A percentile compares a stretch with the other conserved stretches of the same genome.
Conservation (phyloP, 2,797 vertebrate genomes). For the Muscicapa striata region DNA sequence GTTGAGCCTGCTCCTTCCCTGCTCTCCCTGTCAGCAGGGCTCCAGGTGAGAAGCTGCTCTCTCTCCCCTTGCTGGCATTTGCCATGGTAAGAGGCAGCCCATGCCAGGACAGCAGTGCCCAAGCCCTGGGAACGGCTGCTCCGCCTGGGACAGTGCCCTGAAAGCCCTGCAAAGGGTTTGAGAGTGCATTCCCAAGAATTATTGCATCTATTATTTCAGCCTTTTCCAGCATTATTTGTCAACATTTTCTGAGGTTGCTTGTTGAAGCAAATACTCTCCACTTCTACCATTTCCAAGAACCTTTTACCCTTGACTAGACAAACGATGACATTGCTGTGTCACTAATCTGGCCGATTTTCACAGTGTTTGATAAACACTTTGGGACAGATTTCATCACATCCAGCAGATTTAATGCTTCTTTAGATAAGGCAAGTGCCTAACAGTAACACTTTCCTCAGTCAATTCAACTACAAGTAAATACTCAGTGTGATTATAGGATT, state of each 20-base stretch:
- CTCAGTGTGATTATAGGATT: constrained; percentile 57
- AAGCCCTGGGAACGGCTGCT: neutral
- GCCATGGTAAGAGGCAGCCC: rapidly evolving
- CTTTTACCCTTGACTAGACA: constrained; percentile 47
- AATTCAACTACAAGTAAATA: constrained; percentile 43
- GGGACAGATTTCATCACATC: constrained; percentile 47
- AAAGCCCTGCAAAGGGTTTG: neutral
- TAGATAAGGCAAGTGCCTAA: constrained; percentile 21
- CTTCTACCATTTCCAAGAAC: neutral
- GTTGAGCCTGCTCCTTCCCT: rapidly evolving
- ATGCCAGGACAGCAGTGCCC: neutral
- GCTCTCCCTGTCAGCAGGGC: neutral
- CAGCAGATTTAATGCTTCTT: constrained; percentile 36
- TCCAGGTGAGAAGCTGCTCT: neutral
- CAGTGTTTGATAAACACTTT: constrained; percentile 50
- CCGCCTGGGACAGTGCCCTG: neutral
- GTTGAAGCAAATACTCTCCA: neutral
- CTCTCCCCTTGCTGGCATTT: neutral
- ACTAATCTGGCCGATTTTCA: constrained; percentile 19
- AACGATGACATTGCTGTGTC: neutral
- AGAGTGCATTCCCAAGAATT: neutral
- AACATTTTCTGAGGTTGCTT: neutral
- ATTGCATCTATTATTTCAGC: neutral
- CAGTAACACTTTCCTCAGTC: constrained; percentile 42
- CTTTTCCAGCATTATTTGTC: neutral